Conservation (phyloP, 2,888 invertebrate species). For the Holacanthella duospinosa region DNA sequence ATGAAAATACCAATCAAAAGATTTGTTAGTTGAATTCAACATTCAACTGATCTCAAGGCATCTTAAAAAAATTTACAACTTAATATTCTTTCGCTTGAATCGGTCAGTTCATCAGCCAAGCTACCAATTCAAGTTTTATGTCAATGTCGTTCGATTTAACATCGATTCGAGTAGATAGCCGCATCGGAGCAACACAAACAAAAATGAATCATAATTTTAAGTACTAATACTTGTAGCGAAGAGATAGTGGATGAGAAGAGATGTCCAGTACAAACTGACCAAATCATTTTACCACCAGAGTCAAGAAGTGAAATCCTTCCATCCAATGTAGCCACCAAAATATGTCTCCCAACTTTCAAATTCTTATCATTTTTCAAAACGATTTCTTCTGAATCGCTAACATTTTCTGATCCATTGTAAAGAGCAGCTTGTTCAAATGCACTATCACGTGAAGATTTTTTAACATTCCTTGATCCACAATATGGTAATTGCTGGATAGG, state of each 20-base stretch:
- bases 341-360: slow-evolving; percentile 47
- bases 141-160: too few species aligned
- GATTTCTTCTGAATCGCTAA: slow-evolving; percentile 11
- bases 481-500: slow-evolving; percentile 12
- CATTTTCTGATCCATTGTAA: not conserved
- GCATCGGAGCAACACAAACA: too few species aligned
- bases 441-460: too few species aligned
- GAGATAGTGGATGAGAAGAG: slow-evolving; percentile 82
- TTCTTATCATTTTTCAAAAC: not conserved
- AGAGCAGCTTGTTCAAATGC: not conserved
- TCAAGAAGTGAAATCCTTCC: slow-evolving; percentile 75
- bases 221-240: slow-evolving; percentile 67
- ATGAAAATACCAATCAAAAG: too few species aligned
- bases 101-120: too few species aligned
- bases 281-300: slow-evolving; percentile 56
- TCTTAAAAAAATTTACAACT: too few species aligned
- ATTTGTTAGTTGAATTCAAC: too few species aligned
- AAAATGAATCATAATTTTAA: not conserved
- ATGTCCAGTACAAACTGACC: slow-evolving; percentile 70
- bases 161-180: too few species aligned
- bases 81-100: too few species aligned
- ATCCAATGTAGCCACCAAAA: slow-evolving; percentile 82
- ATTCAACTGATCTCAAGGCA: too few species aligned
- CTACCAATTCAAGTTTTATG: too few species aligned
- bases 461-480: slow-evolving; percentile 5